phyloP scores from a whole-genome alignment of 2,113 vertebrate genomes.

The Pagrus major region DNA sequence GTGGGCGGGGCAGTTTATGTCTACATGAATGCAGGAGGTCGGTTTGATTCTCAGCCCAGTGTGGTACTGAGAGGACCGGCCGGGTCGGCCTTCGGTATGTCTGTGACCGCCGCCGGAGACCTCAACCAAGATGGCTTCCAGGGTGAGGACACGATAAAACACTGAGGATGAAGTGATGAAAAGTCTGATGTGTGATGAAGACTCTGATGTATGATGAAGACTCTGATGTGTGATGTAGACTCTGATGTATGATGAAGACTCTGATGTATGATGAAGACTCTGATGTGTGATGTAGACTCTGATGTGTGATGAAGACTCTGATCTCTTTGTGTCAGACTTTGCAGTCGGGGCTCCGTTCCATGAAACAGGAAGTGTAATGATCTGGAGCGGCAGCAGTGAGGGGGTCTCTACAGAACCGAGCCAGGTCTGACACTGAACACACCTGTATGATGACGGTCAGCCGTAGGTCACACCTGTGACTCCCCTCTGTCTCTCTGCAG shows the following conservation, averaged over 20 bases:
- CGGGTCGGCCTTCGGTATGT: conserved; percentile 89
- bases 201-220: background rate
- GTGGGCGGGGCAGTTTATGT: conserved; percentile 90
- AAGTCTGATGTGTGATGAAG: background rate
- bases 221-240: background rate
- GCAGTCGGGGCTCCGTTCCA: conserved; percentile 93
- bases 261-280: background rate
- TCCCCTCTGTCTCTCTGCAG: conserved; percentile 42
- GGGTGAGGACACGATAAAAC: conserved; percentile 79
- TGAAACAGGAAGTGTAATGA: conserved; percentile 88
- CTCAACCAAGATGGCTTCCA: conserved; percentile 94
- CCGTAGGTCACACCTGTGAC: background rate
- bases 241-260: background rate
- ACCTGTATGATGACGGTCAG: background rate
- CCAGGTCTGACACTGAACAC: conserved; percentile 86
- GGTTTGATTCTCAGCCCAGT: conserved; percentile 76
- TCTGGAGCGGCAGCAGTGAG: conserved; percentile 88
- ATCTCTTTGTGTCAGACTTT: conserved; percentile 83
- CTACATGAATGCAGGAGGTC: conserved; percentile 90
- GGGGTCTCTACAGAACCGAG: conserved; percentile 83
- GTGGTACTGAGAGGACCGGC: conserved; percentile 83
- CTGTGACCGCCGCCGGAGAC: conserved; percentile 88
- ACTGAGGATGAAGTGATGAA: background rate
- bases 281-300: background rate
- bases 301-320: background rate